Conservation (phyloP, 2,113 vertebrate genomes). For the Caretta caretta region DNA sequence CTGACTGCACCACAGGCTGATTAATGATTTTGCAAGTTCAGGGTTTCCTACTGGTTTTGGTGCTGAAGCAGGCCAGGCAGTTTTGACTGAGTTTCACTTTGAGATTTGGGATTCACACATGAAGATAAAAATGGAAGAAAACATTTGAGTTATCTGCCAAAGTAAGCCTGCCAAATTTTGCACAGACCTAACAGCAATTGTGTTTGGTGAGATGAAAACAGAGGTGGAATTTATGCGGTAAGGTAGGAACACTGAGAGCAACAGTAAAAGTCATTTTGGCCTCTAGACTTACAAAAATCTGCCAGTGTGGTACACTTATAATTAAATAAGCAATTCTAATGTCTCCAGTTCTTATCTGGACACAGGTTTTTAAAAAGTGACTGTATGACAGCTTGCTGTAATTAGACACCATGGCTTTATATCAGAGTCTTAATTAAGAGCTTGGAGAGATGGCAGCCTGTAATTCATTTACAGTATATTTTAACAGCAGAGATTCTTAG, state of each 20-base stretch:
- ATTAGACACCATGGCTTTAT: constrained; percentile 50
- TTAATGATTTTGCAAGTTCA: not conserved
- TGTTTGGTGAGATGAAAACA: not conserved
- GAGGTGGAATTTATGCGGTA: not conserved
- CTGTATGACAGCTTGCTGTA: constrained; percentile 65
- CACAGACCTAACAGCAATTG: constrained; percentile 3
- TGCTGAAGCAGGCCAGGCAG: not conserved
- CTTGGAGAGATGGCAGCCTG: constrained; percentile 69
- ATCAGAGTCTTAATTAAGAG: constrained; percentile 67
- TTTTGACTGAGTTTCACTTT: not conserved
- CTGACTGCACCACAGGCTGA: not conserved
- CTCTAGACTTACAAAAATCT: not conserved
- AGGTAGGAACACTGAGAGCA: not conserved
- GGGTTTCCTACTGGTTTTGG: not conserved
- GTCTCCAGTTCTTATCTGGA: constrained; percentile 49
- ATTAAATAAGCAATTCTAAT: constrained; percentile 29
- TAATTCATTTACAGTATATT: constrained; percentile 61
- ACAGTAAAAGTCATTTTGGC: not conserved
- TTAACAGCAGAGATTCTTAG: constrained; percentile 50
- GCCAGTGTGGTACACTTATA: not conserved
- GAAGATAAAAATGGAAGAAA: not conserved
- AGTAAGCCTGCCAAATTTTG: not conserved
- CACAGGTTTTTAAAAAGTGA: constrained; percentile 58
- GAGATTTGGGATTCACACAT: not conserved
- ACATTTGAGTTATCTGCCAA: not conserved